Evolutionary conservation across 2,113 vertebrate genomes (phyloP).

Genomic region (Scalopus aquaticus): DNA sequence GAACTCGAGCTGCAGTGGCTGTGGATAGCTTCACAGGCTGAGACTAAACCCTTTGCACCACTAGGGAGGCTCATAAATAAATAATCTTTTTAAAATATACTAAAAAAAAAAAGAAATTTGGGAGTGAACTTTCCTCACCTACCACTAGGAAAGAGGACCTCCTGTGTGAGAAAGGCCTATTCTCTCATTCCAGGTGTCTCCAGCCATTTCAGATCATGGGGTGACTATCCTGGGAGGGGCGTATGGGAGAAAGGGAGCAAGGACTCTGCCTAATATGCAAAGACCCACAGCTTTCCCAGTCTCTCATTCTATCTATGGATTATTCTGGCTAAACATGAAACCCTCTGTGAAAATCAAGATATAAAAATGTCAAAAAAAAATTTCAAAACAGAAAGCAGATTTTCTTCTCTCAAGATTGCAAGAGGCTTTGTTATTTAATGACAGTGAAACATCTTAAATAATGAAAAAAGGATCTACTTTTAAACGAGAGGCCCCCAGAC

Average conservation of each 20-base stretch:
- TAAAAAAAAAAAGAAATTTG: background rate
- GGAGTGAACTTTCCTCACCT: background rate
- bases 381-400: conserved; percentile 24
- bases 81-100: too few species aligned
- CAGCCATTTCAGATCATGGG: background rate
- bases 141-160: background rate
- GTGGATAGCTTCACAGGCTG: too few species aligned
- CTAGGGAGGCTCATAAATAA: too few species aligned
- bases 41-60: too few species aligned
- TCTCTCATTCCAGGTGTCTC: background rate
- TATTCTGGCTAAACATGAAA: background rate
- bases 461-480: background rate
- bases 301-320: background rate
- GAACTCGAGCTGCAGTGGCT: too few species aligned
- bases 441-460: background rate
- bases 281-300: background rate
- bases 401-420: background rate
- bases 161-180: background rate
- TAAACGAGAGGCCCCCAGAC: background rate
- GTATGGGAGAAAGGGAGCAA: rapidly evolving
- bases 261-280: background rate
- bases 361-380: background rate
- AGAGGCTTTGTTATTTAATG: background rate
- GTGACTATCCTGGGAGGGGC: rapidly evolving
- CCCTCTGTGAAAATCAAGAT: background rate